phyloP scores from a whole-genome alignment of 2,113 vertebrate genomes.

The Himantopus leucocephalus region DNA sequence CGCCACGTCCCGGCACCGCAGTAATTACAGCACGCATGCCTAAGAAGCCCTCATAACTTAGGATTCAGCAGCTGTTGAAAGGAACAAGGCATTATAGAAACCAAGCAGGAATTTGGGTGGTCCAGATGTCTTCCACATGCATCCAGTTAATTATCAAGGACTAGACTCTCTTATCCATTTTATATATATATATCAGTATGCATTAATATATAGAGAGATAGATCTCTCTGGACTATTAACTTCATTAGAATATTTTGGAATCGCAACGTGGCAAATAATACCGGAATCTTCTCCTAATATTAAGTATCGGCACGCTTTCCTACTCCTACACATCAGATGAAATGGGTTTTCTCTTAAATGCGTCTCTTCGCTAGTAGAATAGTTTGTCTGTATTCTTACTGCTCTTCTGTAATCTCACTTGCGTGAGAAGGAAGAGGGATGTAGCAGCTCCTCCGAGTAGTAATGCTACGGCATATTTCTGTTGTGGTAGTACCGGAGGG shows the following conservation, averaged over 20 bases:
- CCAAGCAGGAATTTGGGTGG: not conserved
- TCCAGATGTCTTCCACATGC: constrained; percentile 4
- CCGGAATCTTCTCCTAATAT: not conserved
- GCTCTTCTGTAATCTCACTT: not conserved
- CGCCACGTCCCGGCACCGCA: not conserved
- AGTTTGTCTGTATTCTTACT: not conserved
- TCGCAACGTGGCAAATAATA: not conserved
- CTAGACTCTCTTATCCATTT: not conserved
- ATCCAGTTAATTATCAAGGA: not conserved
- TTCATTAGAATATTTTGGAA: not conserved
- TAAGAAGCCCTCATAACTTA: not conserved
- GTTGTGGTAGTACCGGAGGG: not conserved
- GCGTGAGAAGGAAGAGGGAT: not conserved
- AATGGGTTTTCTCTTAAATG: not conserved
- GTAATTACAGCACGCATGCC: not conserved
- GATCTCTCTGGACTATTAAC: not conserved
- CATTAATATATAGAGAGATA: not conserved
- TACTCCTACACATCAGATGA: not conserved
- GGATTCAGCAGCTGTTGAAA: not conserved
- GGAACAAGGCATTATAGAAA: not conserved
- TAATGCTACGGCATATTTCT: not conserved
- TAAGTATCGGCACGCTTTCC: not conserved
- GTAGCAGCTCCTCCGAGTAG: accelerated
- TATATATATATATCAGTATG: not conserved
- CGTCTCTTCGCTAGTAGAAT: not conserved